These are phyloP conservation scores for Reticulitermes lucifugus DNA, from an alignment of 2,888 invertebrate species.

Conservation along the genomic window DNA sequence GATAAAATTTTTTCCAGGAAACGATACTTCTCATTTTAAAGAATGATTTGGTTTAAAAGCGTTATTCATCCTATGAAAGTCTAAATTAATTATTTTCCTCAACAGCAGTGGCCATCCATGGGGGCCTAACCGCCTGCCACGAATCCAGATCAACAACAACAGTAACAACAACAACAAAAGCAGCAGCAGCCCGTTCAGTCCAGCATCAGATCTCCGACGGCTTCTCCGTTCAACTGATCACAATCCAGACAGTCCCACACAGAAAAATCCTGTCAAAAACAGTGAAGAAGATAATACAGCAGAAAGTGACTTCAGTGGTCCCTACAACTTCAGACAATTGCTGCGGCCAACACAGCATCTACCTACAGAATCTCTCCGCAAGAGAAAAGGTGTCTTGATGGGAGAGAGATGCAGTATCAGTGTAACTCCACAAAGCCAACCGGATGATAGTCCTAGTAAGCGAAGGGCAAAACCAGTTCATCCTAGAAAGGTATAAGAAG, in stretches of 20 bases:
- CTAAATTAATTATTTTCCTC: not conserved
- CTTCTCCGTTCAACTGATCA: conserved; percentile 61
- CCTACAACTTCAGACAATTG: conserved; percentile 76
- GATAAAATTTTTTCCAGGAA: too few relatives aligned
- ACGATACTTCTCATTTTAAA: too few relatives aligned
- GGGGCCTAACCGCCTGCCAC: not conserved
- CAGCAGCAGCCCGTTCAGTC: conserved; percentile 60
- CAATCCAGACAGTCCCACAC: conserved; percentile 61
- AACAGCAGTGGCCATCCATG: not conserved
- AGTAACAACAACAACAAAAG: conserved; percentile 24
- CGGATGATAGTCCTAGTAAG: conserved; percentile 48
- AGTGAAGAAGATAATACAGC: conserved; percentile 55
- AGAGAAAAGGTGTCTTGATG: conserved; percentile 66
- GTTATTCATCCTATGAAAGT: not conserved
- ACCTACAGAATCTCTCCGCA: conserved; percentile 76
- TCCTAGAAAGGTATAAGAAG: not conserved
- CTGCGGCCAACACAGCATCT: conserved; percentile 73
- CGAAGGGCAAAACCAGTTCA: conserved; percentile 47
- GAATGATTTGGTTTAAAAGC: not conserved
- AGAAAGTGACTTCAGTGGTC: conserved; percentile 69
- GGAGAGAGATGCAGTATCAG: not conserved
- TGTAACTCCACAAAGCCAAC: not conserved
- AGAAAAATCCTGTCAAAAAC: not conserved
- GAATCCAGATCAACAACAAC: not conserved
- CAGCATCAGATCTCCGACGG: conserved; percentile 66